Evolutionary conservation across 2,888 invertebrate genomes (phyloP).

Genomic region (Oegoconia quadripuncta): DNA sequence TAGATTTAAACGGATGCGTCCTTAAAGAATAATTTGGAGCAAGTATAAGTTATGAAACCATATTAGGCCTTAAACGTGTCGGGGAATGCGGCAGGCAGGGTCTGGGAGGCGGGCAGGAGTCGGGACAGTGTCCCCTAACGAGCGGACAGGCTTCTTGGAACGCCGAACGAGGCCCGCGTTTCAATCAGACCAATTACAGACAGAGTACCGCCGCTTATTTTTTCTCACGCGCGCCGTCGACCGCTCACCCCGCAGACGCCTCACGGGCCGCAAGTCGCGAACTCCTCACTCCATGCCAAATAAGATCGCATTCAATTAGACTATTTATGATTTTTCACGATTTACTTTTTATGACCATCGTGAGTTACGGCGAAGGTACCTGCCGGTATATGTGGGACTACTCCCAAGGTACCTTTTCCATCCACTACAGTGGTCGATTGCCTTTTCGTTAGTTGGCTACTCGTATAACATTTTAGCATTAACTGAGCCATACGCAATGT

Average conservation of each 20-base stretch:
- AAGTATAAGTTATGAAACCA: constrained; percentile 13
- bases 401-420: too few relatives aligned
- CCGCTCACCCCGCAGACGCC: constrained; percentile 21
- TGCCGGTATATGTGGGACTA: too few relatives aligned
- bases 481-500: too few relatives aligned
- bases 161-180: constrained; percentile 63
- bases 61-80: constrained; percentile 16
- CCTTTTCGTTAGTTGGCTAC: too few relatives aligned
- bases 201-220: constrained; percentile 55
- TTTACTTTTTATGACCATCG: constrained; percentile 30
- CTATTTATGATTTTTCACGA: constrained; percentile 38
- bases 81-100: constrained; percentile 42
- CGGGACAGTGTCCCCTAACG: constrained; percentile 62
- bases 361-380: constrained; percentile 12
- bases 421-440: too few relatives aligned
- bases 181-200: constrained; percentile 76
- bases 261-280: constrained; percentile 12
- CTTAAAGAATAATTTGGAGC: neutral
- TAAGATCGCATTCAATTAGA: constrained; percentile 36
- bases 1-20: too few relatives aligned
- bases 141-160: constrained; percentile 63
- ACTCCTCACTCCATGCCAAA: constrained; percentile 26
- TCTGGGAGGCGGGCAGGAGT: constrained; percentile 34
- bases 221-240: constrained; percentile 44
- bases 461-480: too few relatives aligned